Evolutionary conservation across 2,797 vertebrate genomes (phyloP).

Genomic region (Remorina albescens): DNA sequence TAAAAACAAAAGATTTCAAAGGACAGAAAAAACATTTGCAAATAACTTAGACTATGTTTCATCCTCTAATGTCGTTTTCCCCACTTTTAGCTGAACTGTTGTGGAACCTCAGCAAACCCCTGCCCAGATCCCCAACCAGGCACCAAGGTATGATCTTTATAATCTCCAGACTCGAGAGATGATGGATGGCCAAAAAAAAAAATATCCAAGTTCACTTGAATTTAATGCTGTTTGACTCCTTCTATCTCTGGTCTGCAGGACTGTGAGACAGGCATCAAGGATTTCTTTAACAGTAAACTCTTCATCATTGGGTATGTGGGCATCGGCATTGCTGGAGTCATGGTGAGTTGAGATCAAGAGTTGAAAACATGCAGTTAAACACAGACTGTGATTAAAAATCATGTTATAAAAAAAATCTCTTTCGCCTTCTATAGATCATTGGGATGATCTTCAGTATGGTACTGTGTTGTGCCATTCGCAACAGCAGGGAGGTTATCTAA

Average conservation of each 20-base stretch:
- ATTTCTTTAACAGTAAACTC: slow-evolving; percentile 89
- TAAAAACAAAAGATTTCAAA: slow-evolving; percentile 24
- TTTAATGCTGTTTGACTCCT: neutral
- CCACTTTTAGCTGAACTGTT: slow-evolving; percentile 80
- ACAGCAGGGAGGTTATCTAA: slow-evolving; percentile 94
- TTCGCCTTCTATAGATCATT: slow-evolving; percentile 87
- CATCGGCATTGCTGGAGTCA: slow-evolving; percentile 93
- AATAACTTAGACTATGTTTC: neutral
- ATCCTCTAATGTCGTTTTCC: slow-evolving; percentile 3
- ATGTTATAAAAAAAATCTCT: neutral
- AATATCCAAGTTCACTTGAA: slow-evolving; percentile 3
- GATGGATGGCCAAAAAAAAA: neutral
- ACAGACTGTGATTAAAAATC: neutral
- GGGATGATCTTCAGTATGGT: slow-evolving; percentile 99
- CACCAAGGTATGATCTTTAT: slow-evolving; percentile 66
- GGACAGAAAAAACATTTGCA: neutral
- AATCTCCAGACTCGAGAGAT: neutral
- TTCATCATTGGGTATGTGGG: slow-evolving; percentile 94
- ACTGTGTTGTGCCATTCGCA: slow-evolving; percentile 96
- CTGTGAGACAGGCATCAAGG: slow-evolving; percentile 89
- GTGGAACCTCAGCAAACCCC: slow-evolving; percentile 61
- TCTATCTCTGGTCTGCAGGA: slow-evolving; percentile 78
- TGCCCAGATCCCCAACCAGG: slow-evolving; percentile 44
- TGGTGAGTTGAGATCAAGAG: slow-evolving; percentile 85
- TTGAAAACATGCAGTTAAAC: neutral